A percentile compares a stretch with the other conserved stretches of the same genome.
These are phyloP conservation scores for Myathropa florea DNA, from an alignment of 2,888 invertebrate genomes.

Conservation along the genomic window DNA sequence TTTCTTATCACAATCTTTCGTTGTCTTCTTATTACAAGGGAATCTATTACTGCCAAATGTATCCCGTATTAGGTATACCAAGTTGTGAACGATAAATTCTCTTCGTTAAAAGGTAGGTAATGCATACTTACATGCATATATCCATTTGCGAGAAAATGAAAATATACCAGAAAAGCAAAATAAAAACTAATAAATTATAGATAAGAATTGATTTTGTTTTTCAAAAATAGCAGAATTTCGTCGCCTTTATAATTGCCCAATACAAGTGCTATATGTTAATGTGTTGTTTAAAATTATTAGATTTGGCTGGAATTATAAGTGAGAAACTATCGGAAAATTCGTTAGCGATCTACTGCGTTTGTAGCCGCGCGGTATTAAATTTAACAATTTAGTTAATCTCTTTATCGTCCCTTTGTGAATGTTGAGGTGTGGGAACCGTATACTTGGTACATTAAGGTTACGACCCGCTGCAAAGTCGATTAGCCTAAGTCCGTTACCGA, in stretches of 20 bases:
- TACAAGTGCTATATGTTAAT: not conserved
- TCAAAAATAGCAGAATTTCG: not conserved
- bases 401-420: too few relatives aligned
- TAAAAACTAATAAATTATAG: not conserved
- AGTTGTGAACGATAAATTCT: not conserved
- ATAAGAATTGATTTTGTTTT: not conserved
- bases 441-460: too few relatives aligned
- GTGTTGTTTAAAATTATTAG: too few relatives aligned
- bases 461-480: too few relatives aligned
- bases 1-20: conserved; percentile 50
- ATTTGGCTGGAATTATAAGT: too few relatives aligned
- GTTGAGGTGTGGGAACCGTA: too few relatives aligned
- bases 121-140: not conserved
- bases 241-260: not conserved
- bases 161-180: not conserved
- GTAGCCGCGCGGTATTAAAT: too few relatives aligned
- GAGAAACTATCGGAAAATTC: too few relatives aligned
- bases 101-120: not conserved
- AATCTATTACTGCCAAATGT: not conserved
- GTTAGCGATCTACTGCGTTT: too few relatives aligned
- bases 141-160: not conserved
- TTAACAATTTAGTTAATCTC: too few relatives aligned
- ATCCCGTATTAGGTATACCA: not conserved
- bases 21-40: conserved; percentile 13
- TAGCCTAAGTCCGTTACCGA: too few relatives aligned